Evolutionary conservation across 2,888 invertebrate species (phyloP).

Genomic region (Drosophila nr. perissopoda): DNA sequence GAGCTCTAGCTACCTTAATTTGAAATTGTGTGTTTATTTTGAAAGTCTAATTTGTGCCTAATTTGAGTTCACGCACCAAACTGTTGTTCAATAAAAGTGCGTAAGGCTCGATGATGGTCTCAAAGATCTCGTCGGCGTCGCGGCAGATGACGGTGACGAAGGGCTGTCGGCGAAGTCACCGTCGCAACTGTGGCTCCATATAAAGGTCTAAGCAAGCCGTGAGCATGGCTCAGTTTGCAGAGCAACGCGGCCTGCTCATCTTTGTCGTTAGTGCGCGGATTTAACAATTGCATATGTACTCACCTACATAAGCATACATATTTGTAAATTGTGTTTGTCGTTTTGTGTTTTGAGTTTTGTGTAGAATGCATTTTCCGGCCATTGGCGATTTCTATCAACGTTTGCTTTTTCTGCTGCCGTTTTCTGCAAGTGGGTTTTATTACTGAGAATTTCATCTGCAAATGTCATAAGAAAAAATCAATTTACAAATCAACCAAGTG

Average conservation of each 20-base stretch:
- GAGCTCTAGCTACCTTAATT: background rate
- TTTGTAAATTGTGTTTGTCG: slow-evolving; percentile 8
- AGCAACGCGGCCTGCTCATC: slow-evolving; percentile 45
- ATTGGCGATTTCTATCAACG: slow-evolving; percentile 69
- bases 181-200: slow-evolving; percentile 33
- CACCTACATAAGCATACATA: background rate
- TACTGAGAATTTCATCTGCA: slow-evolving; percentile 27
- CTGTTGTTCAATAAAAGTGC: background rate
- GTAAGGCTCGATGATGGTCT: background rate
- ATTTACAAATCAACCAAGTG: slow-evolving; percentile 62
- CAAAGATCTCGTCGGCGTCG: slow-evolving; percentile 16
- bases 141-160: slow-evolving; percentile 22
- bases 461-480: slow-evolving; percentile 11
- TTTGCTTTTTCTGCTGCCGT: slow-evolving; percentile 66
- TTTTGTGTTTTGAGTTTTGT: slow-evolving; percentile 23
- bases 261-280: slow-evolving; percentile 35
- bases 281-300: slow-evolving; percentile 12
- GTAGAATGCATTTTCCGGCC: slow-evolving; percentile 70
- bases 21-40: background rate
- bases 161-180: slow-evolving; percentile 34
- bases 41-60: background rate
- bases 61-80: background rate
- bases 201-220: slow-evolving; percentile 56
- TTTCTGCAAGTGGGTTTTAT: slow-evolving; percentile 64
- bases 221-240: slow-evolving; percentile 59